Percentiles rank a stretch among this genome's conserved stretches.
Conservation (phyloP, 2,113 vertebrate species). For the Psephotus haematonotus region DNA sequence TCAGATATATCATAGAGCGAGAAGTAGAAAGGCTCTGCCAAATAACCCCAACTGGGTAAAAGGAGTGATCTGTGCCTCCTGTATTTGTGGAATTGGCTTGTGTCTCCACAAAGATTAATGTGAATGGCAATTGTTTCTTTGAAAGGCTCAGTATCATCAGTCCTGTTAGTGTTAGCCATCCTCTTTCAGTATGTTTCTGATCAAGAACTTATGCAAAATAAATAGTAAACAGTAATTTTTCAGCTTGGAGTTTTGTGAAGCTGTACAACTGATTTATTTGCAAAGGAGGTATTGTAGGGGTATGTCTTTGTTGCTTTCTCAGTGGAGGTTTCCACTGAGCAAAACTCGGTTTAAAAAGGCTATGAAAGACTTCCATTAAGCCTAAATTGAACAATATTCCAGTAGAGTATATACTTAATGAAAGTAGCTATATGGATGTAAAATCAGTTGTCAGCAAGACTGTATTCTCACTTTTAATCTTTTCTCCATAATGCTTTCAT, state of each 20-base stretch:
- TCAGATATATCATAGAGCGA: not conserved
- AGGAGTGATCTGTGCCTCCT: not conserved
- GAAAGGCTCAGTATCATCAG: not conserved
- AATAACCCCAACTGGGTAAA: not conserved
- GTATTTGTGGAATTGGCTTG: not conserved
- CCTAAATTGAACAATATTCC: not conserved
- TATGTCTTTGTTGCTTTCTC: not conserved
- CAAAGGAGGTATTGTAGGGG: not conserved
- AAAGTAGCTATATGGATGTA: not conserved
- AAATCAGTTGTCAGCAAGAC: not conserved
- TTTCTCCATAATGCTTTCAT: not conserved
- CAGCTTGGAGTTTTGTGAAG: not conserved
- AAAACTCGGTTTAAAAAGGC: not conserved
- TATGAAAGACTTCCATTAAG: not conserved
- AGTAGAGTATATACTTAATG: not conserved
- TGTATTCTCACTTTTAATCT: not conserved
- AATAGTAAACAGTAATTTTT: not conserved
- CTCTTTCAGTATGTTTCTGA: not conserved
- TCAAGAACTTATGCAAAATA: not conserved
- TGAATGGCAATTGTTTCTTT: not conserved
- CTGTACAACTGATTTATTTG: not conserved
- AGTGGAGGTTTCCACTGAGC: not conserved
- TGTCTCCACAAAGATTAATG: not conserved
- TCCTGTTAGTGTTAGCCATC: not conserved
- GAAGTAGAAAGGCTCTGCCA: not conserved